Evolutionary conservation across 2,888 invertebrate genomes (phyloP), one percentile per base, ranked within the genome.

Genomic region (Seira musarum): DNA sequence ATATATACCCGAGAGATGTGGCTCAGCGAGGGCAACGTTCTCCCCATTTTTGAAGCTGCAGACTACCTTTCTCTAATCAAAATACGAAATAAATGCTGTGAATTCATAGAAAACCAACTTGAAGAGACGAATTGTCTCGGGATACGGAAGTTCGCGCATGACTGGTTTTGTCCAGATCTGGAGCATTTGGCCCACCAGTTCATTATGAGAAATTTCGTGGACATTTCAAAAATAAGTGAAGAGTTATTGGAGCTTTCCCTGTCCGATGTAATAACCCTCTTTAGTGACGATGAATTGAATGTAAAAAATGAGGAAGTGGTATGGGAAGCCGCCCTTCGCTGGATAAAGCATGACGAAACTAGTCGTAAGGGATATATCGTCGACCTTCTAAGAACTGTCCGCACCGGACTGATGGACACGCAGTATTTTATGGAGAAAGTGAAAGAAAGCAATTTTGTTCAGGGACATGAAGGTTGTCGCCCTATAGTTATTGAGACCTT

Each of bases 401-500:
- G 96, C 22, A 91, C 96, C 8, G 94, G 96, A 83, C 90, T 97
- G 35, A 91, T 97, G 87, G 95, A 96, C 85, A 96, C 96, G 1
- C 91, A 96, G 91, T 97, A 94, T 89, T 97, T 97, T 89, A 91
- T 96, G 88, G 96, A 97, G 88, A 83, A 88, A 87, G 89, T 96
- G 0, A 96, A 95, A 88, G 94, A 95, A 84, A 96, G 97, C 88
- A 93, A 93, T 0, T 96, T 95, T 88, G 95, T 98, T 0, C 91
- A 92, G 13, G 93, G 93, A 69, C 94, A 94, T 88, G 95, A 95
- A 84, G 93, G 93, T 10, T 96, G 96, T 85, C 92, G 95, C 17
- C 96, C 96, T 0, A 92, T 97, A 83, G 94, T 97, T 83, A 95
- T 97, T 46, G 96, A 97, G 89, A 96, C 97, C 0, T 90, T 97